Evolutionary conservation across 2,888 invertebrate species (phyloP), one percentile per base, ranked within the genome.

Genomic region (Drosophila macrospina): DNA sequence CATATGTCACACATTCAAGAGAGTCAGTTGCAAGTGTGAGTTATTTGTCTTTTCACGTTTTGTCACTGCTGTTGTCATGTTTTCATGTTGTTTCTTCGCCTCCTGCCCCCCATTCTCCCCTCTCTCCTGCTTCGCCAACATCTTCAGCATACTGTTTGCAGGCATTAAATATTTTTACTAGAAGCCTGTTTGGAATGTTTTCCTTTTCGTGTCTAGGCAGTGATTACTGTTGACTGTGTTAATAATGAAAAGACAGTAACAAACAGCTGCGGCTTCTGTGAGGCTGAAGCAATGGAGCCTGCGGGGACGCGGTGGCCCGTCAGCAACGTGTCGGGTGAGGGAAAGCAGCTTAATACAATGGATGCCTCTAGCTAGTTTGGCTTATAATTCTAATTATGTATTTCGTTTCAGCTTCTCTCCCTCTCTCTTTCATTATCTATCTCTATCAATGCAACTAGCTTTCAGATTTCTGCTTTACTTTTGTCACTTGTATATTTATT

Each of bases 81-180:
- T 83, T 60, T 72, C 77, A 60, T 78, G 81, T 81, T 86, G 73
- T 72, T 61, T 50, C 39, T 51, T 32, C 41, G 15, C 16, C 52
- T 44, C 30, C 15, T 41, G 20, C 20, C 15, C 26, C 42, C 15
- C 24, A 24, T 50, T 28, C 57, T 30, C 4, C 36, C 20, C 1
- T 37, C 56, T 55, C 39, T 42, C 55, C 15, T 42, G 15, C 24
- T 7, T 2, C 41, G 8, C 20, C 62, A 30, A 28, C 71, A 56
- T 59, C 70, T 64, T 59, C 47, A 59, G 39, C 72, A 67, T 69
- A 65, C 69, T 88, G 78, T 84, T 86, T 83, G 84, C 85, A 60
- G 88, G 84, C 88, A 84, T 84, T 86, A 86, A 88, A 84, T 84
- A 84, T 84, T 83, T 83, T 86, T 68, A 71, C 86, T 77, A 65